Conservation (phyloP, 1,140 invertebrate genomes). For the Octopus bimaculoides region DNA sequence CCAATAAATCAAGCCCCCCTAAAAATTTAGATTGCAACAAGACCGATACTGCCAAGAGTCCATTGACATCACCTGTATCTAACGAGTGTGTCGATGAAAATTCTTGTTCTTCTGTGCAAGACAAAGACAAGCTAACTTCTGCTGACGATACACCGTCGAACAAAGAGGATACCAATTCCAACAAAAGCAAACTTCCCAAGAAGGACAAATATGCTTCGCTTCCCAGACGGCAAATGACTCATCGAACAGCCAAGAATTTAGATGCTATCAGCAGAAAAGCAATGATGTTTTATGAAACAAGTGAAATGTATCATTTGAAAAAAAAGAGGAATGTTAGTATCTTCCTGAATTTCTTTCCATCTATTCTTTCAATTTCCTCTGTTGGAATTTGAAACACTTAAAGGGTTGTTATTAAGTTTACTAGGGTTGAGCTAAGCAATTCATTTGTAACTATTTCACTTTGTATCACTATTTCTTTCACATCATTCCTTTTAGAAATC, state of each 20-base stretch:
- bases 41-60: too few species aligned
- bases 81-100: slow-evolving; percentile 10
- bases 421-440: too few species aligned
- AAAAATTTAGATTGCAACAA: too few species aligned
- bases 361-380: too few species aligned
- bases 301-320: slow-evolving; percentile 42
- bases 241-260: slow-evolving; percentile 45
- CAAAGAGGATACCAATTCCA: background rate
- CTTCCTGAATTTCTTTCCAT: background rate
- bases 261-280: slow-evolving; percentile 50
- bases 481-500: too few species aligned
- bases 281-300: slow-evolving; percentile 45
- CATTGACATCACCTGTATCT: slow-evolving; percentile 14
- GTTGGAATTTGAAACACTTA: too few species aligned
- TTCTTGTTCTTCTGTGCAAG: background rate
- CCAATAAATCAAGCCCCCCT: too few species aligned
- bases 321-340: slow-evolving; percentile 16
- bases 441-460: too few species aligned
- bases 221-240: slow-evolving; percentile 38
- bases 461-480: too few species aligned
- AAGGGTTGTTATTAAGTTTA: too few species aligned
- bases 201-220: slow-evolving; percentile 32
- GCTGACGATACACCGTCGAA: background rate
- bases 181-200: slow-evolving; percentile 14
- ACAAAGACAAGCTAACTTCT: background rate